These are phyloP conservation scores for Dinocampus coccinellae DNA, from an alignment of 2,888 invertebrate species.

Conservation along the genomic window DNA sequence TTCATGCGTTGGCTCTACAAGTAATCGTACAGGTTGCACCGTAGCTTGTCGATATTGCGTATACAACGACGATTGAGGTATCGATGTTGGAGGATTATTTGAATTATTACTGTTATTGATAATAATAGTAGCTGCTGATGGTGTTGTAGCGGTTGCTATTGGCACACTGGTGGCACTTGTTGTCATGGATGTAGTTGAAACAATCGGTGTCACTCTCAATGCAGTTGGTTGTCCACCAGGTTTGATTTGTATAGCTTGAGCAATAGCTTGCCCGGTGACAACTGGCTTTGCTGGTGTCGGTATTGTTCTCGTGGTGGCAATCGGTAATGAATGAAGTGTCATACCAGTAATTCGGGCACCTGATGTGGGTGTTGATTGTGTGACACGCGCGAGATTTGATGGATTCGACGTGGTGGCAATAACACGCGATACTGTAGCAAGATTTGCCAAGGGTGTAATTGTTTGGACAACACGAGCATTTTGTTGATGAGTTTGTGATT, in stretches of 20 bases:
- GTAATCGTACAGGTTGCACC: constrained; percentile 63
- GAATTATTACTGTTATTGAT: constrained; percentile 39
- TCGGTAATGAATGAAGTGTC: constrained; percentile 63
- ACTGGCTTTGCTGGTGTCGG: constrained; percentile 60
- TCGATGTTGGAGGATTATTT: constrained; percentile 48
- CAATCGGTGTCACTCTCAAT: constrained; percentile 32
- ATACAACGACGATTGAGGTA: constrained; percentile 47
- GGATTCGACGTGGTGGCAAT: constrained; percentile 62
- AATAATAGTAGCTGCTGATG: constrained; percentile 37
- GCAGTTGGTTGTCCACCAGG: constrained; percentile 46
- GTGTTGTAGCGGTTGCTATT: constrained; percentile 25
- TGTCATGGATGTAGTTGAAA: constrained; percentile 38
- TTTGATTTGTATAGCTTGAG: constrained; percentile 64
- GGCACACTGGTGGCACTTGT: constrained; percentile 28
- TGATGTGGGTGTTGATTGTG: constrained; percentile 59
- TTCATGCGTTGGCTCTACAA: constrained; percentile 65
- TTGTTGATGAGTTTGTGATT: constrained; percentile 46
- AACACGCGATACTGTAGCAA: constrained; percentile 61
- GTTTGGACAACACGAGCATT: constrained; percentile 63
- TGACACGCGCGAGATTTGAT: constrained; percentile 55
- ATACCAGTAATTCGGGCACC: constrained; percentile 65
- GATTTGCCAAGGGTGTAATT: constrained; percentile 61
- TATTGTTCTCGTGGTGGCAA: constrained; percentile 57
- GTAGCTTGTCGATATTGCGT: constrained; percentile 63
- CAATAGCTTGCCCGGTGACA: constrained; percentile 51